These are phyloP conservation scores for Siniperca chuatsi DNA, from an alignment of 2,113 vertebrate genomes.

Conservation along the genomic window DNA sequence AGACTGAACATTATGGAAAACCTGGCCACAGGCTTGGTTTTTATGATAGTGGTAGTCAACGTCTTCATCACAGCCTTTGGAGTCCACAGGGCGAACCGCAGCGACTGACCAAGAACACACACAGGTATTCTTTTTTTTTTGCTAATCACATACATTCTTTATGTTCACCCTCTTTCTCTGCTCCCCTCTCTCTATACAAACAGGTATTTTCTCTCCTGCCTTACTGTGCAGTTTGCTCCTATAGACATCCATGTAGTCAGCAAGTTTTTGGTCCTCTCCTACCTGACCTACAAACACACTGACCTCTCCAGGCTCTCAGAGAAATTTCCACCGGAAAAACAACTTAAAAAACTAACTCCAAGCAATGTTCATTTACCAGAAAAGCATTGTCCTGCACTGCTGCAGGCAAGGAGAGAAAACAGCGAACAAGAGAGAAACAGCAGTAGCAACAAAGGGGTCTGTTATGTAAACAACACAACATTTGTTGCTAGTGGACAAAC, in stretches of 20 bases:
- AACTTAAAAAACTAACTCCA: constrained; percentile 31
- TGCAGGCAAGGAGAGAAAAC: constrained; percentile 30
- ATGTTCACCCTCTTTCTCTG: constrained; percentile 33
- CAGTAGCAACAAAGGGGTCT: constrained; percentile 55
- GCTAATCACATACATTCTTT: constrained; percentile 27
- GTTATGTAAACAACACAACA: constrained; percentile 55
- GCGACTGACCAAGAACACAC: constrained; percentile 38
- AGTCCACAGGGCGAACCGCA: constrained; percentile 85
- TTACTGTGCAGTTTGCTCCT: constrained; percentile 50
- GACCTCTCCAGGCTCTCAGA: constrained; percentile 70
- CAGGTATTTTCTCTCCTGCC: constrained; percentile 41
- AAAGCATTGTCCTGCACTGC: constrained; percentile 53
- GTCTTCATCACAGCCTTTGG: constrained; percentile 94
- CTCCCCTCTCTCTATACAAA: constrained; percentile 32
- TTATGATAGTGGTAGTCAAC: constrained; percentile 92
- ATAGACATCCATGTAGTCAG: constrained; percentile 60
- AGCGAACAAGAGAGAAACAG: constrained; percentile 42
- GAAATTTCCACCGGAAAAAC: constrained; percentile 73
- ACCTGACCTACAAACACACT: constrained; percentile 77
- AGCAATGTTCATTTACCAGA: constrained; percentile 54
- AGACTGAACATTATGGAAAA: constrained; percentile 91
- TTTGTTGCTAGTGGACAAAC: constrained; percentile 67
- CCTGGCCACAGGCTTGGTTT: constrained; percentile 89
- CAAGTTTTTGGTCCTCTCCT: constrained; percentile 60
- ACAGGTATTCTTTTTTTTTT: constrained; percentile 40